Evolutionary conservation across 2,888 invertebrate genomes (phyloP).

Genomic region (Chymomyza fuscimana): DNA sequence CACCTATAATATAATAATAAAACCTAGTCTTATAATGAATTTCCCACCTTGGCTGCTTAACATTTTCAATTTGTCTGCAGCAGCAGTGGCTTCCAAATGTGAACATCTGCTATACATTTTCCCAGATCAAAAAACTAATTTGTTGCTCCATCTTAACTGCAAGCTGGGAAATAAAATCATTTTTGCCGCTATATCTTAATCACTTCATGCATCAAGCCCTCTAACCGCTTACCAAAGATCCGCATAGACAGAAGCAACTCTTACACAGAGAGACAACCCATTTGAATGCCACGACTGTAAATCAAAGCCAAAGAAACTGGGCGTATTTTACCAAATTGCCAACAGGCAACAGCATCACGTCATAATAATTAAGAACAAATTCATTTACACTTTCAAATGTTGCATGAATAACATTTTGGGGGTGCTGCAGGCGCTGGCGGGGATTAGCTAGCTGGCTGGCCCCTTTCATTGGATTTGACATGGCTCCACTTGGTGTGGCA

Average conservation of each 20-base stretch:
- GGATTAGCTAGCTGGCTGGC: conserved; percentile 7
- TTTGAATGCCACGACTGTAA: conserved; percentile 54
- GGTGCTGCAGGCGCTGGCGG: not conserved
- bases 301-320: conserved; percentile 54
- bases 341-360: conserved; percentile 42
- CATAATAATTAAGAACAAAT: conserved; percentile 74
- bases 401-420: conserved; percentile 14
- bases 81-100: not conserved
- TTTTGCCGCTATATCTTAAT: conserved; percentile 63
- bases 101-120: conserved; percentile 1
- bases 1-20: not conserved
- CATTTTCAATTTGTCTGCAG: not conserved
- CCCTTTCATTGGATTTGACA: conserved; percentile 65
- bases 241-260: conserved; percentile 1
- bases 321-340: conserved; percentile 54
- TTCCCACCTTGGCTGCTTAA: not conserved
- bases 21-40: not conserved
- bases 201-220: conserved; percentile 51
- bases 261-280: conserved; percentile 14
- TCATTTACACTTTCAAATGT: conserved; percentile 71
- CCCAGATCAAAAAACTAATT: conserved; percentile 8
- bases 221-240: conserved; percentile 14
- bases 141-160: not conserved
- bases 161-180: conserved; percentile 14
- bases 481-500: conserved; percentile 12